Conservation (phyloP, 1,140 invertebrate genomes). For the Ladona fulva region DNA sequence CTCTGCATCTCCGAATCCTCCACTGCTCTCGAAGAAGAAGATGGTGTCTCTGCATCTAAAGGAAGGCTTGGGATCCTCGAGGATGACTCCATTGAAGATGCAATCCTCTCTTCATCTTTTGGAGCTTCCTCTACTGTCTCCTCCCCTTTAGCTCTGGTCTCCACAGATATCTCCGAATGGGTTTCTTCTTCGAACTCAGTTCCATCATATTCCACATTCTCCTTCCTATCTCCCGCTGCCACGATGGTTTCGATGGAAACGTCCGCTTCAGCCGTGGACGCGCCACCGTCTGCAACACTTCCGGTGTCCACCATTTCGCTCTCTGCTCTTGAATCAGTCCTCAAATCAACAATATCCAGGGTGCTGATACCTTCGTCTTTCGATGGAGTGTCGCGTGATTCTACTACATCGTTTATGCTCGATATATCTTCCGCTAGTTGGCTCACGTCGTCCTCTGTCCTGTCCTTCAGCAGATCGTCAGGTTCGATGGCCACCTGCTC, state of each 20-base stretch:
- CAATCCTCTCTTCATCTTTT: slow-evolving; percentile 17
- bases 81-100: neutral
- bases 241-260: neutral
- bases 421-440: neutral
- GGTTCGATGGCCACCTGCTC: slow-evolving; percentile 23
- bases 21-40: neutral
- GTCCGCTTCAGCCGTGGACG: slow-evolving; percentile 9
- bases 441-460: neutral
- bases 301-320: neutral
- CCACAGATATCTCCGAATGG: slow-evolving; percentile 35
- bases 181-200: slow-evolving; percentile 25
- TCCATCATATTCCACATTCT: neutral
- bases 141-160: slow-evolving; percentile 32
- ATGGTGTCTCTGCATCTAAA: neutral
- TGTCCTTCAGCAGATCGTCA: neutral
- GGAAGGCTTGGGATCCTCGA: neutral
- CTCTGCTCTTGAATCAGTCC: neutral
- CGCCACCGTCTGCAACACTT: neutral
- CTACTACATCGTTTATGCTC: neutral
- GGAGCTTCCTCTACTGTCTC: slow-evolving; percentile 26
- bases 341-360: neutral
- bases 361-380: neutral
- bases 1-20: neutral
- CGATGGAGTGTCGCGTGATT: neutral
- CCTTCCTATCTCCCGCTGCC: neutral